Conservation (phyloP, 2,797 vertebrate genomes). For the Meda fulgida region DNA sequence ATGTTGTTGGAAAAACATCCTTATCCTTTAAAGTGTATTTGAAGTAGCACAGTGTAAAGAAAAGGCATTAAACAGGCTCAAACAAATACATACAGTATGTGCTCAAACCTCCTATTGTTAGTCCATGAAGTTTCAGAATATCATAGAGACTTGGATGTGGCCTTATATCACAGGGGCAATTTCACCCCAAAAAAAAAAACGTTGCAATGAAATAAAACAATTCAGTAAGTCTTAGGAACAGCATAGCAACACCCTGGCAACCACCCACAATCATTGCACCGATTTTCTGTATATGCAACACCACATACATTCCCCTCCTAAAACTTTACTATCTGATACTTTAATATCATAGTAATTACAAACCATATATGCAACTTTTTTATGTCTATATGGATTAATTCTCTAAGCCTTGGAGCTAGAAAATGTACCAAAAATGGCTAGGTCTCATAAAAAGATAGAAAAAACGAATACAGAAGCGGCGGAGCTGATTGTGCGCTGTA, state of each 20-base stretch:
- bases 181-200: neutral
- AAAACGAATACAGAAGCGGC: neutral
- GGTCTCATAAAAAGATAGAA: conserved; percentile 23
- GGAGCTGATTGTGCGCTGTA: neutral
- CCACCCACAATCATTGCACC: neutral
- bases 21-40: neutral
- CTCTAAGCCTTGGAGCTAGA: conserved; percentile 29
- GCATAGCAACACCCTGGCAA: neutral
- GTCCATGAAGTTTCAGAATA: neutral
- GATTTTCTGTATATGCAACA: neutral
- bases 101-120: neutral
- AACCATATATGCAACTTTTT: neutral
- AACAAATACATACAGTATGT: neutral
- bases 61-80: neutral
- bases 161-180: neutral
- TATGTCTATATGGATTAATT: conserved; percentile 21
- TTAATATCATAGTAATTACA: neutral
- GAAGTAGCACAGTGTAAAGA: neutral
- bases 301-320: neutral
- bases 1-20: neutral
- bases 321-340: no score
- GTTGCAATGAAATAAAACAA: neutral
- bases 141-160: neutral
- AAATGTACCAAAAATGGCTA: conserved; percentile 3
- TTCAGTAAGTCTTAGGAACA: neutral